Percentiles rank a stretch among this genome's conserved stretches.
These are phyloP conservation scores for Lagodon rhomboides DNA, from an alignment of 2,797 vertebrate genomes.

Conservation along the genomic window DNA sequence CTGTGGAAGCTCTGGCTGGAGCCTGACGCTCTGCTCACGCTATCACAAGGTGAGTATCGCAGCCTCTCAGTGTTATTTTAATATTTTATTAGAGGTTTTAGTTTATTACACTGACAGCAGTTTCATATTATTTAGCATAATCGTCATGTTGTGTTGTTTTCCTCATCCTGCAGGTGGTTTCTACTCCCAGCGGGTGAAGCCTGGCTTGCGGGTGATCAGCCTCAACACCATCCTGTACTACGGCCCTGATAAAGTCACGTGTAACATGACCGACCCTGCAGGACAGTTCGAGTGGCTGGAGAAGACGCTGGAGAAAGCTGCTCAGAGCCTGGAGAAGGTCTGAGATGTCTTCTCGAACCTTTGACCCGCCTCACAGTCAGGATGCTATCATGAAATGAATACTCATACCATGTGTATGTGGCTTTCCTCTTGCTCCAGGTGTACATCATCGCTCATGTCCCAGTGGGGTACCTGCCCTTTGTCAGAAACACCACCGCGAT, in stretches of 20 bases:
- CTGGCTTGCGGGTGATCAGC: conserved; percentile 90
- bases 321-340: conserved; percentile 70
- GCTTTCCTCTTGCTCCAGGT: conserved; percentile 81
- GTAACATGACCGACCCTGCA: conserved; percentile 92
- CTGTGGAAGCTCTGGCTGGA: conserved; percentile 93
- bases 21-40: conserved; percentile 87
- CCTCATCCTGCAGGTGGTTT: conserved; percentile 88
- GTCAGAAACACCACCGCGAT: conserved; percentile 84
- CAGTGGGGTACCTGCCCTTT: conserved; percentile 92
- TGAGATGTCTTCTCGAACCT: background rate
- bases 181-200: conserved; percentile 91
- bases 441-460: conserved; percentile 94
- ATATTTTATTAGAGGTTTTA: background rate
- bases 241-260: conserved; percentile 86
- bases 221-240: conserved; percentile 98
- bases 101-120: no score
- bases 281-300: conserved; percentile 93
- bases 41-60: conserved; percentile 87
- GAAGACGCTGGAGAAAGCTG: conserved; percentile 81
- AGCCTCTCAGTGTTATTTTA: background rate
- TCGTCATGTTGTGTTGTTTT: background rate
- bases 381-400: background rate
- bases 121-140: background rate
- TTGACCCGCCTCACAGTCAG: background rate
- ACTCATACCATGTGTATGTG: background rate